A percentile compares a stretch with the other conserved stretches of the same genome.
Evolutionary conservation across 2,888 invertebrate species (phyloP).

Genomic region (Philereme transversata): DNA sequence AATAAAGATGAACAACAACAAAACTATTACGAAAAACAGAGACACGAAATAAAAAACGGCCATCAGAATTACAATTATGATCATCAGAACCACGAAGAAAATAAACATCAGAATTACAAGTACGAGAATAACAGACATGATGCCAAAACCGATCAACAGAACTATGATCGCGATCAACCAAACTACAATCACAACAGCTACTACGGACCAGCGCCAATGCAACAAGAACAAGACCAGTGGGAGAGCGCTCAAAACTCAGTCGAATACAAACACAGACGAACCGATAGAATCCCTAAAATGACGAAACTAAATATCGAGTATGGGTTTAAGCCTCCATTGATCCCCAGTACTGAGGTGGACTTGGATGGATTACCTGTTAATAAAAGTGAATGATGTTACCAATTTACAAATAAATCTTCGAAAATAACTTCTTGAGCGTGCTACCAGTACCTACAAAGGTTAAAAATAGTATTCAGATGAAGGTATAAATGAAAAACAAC

Average conservation of each 20-base stretch:
- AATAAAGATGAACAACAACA: conserved; percentile 30
- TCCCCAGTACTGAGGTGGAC: conserved; percentile 92
- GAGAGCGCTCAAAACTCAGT: conserved; percentile 45
- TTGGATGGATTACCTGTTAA: conserved; percentile 87
- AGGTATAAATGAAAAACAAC: no score
- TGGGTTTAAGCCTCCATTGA: conserved; percentile 91
- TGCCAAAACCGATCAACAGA: conserved; percentile 6
- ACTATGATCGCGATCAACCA: background rate
- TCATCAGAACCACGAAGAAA: background rate
- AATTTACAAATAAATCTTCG: background rate
- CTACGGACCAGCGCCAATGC: conserved; percentile 81
- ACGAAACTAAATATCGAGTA: conserved; percentile 88
- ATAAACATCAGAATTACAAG: conserved; percentile 50
- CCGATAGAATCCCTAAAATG: conserved; percentile 82
- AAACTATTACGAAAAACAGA: conserved; percentile 21
- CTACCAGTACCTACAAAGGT: conserved; percentile 1
- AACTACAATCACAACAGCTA: conserved; percentile 38
- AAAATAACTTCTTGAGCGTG: conserved; percentile 6
- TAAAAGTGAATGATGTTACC: conserved; percentile 42
- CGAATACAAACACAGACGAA: conserved; percentile 76
- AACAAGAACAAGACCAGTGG: conserved; percentile 54
- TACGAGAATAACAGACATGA: conserved; percentile 4
- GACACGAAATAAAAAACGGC: conserved; percentile 5
- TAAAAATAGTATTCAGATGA: no score
- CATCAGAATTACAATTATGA: conserved; percentile 27